These are phyloP conservation scores for Hafferia zeledoni DNA, from an alignment of 2,797 vertebrate species.

Conservation along the genomic window DNA sequence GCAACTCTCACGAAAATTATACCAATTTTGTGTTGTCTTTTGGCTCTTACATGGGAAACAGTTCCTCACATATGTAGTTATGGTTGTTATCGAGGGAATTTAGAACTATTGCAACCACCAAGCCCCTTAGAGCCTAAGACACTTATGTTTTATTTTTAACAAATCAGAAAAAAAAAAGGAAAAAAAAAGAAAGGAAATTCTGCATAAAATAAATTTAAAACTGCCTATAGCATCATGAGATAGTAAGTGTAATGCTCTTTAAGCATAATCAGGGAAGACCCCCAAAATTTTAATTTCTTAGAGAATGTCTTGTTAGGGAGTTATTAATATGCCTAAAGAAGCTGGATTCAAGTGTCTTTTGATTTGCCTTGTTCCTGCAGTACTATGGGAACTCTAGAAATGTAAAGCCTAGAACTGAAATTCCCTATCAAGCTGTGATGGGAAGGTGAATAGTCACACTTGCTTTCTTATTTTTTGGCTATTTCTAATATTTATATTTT, in stretches of 20 bases:
- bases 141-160: not conserved
- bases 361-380: not conserved
- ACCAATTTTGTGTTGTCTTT: not conserved
- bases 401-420: not conserved
- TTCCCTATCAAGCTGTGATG: not conserved
- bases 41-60: not conserved
- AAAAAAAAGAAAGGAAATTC: not conserved
- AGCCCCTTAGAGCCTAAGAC: not conserved
- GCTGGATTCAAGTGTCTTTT: not conserved
- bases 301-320: not conserved
- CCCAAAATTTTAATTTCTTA: not conserved
- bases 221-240: not conserved
- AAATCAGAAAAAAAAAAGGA: not conserved
- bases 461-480: not conserved
- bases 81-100: not conserved
- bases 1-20: not conserved
- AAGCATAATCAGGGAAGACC: not conserved
- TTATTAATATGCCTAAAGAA: not conserved
- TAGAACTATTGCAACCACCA: not conserved
- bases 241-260: not conserved
- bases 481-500: not conserved
- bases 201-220: not conserved
- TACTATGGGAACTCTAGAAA: not conserved
- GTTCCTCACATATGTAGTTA: not conserved
- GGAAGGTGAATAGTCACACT: not conserved